These are phyloP conservation scores for Orthonyx spaldingii DNA, from an alignment of 2,113 vertebrate genomes.

Conservation along the genomic window DNA sequence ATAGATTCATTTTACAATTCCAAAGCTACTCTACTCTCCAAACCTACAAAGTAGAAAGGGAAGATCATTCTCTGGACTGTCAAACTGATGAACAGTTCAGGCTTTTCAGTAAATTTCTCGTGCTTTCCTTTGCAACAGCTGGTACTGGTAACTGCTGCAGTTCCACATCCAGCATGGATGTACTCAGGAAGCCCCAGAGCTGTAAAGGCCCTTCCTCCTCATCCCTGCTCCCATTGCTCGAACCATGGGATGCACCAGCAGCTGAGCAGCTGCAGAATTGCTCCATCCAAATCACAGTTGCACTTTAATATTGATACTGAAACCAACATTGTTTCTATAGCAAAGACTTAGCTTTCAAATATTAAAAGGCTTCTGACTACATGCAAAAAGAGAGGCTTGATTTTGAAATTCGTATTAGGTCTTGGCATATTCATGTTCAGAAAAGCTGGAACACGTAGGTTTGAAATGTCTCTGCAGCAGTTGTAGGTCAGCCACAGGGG, in stretches of 20 bases:
- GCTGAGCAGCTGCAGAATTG: not conserved
- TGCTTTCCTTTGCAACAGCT: not conserved
- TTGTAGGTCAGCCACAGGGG: not conserved
- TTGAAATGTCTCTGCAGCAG: not conserved
- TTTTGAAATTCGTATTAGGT: slow-evolving; percentile 12
- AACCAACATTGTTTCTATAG: not conserved
- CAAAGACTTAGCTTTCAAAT: not conserved
- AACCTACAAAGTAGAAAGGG: not conserved
- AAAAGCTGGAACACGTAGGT: not conserved
- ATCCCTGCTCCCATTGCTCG: not conserved
- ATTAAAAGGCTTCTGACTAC: not conserved
- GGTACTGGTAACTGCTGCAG: not conserved
- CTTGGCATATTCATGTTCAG: not conserved
- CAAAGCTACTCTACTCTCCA: not conserved
- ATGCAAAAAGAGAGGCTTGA: not conserved
- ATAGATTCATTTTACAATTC: not conserved
- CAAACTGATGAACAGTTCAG: not conserved
- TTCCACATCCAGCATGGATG: rapidly evolving
- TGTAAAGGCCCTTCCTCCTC: not conserved
- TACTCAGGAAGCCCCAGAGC: not conserved
- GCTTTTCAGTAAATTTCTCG: not conserved
- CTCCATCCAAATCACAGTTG: not conserved
- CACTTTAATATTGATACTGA: not conserved
- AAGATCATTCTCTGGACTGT: not conserved
- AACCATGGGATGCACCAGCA: not conserved